Evolutionary conservation across 2,888 invertebrate species (phyloP).

Genomic region (Alitta virens): DNA sequence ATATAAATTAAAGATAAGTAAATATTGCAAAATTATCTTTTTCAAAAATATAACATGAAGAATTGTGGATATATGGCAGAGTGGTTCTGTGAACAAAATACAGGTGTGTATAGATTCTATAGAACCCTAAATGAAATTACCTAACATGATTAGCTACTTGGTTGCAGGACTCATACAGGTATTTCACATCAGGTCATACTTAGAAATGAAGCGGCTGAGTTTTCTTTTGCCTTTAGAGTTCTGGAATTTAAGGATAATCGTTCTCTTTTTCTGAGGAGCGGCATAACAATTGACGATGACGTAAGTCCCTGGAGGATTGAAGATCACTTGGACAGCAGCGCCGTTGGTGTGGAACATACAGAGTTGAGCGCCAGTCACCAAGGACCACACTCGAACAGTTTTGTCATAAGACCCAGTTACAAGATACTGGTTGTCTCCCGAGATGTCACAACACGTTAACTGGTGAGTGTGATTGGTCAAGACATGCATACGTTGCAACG

Average conservation of each 20-base stretch:
- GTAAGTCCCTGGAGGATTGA: constrained; percentile 2
- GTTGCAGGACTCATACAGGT: no score
- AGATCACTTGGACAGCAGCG: constrained; percentile 9
- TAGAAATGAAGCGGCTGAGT: neutral
- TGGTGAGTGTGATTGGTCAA: constrained; percentile 18
- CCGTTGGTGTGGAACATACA: constrained; percentile 22
- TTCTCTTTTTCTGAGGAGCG: constrained; percentile 20
- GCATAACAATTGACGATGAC: constrained; percentile 16
- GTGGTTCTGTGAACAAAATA: no score
- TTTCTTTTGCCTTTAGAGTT: constrained; percentile 3
- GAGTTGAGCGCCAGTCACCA: constrained; percentile 15
- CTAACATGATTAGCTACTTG: no score
- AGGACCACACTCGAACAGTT: constrained; percentile 25
- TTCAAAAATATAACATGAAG: no score
- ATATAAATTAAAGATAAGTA: no score
- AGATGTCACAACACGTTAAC: constrained; percentile 10
- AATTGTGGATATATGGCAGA: no score
- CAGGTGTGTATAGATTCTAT: no score
- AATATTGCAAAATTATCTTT: no score
- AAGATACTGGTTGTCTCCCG: constrained; percentile 15
- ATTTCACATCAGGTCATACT: neutral
- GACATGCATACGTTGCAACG: constrained; percentile 3
- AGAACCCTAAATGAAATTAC: no score
- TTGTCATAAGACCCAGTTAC: constrained; percentile 25
- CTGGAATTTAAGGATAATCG: constrained; percentile 7